phyloP scores from a whole-genome alignment of 1,140 invertebrate genomes.

The Aricia agestis region DNA sequence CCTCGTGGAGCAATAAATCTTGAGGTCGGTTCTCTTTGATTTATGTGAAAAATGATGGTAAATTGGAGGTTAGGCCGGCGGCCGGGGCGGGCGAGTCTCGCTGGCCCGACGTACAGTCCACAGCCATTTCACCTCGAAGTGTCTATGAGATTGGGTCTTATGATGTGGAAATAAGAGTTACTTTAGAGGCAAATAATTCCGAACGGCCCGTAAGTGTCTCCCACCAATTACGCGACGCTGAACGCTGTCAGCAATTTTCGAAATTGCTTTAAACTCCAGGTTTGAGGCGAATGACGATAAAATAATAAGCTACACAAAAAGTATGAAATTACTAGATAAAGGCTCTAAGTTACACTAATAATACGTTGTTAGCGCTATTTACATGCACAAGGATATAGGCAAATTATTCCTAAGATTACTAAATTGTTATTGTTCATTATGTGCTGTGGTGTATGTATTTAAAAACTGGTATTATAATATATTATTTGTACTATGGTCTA shows the following conservation, averaged over 20 bases:
- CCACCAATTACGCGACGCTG: conserved; percentile 48
- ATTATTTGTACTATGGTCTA: neutral
- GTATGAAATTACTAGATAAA: conserved; percentile 25
- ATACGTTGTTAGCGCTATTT: conserved; percentile 12
- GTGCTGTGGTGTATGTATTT: neutral
- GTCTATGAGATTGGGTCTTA: neutral
- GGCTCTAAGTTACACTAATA: conserved; percentile 21
- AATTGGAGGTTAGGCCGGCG: conserved; percentile 66
- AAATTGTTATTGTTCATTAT: neutral
- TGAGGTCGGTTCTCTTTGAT: conserved; percentile 65
- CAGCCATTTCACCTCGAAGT: neutral
- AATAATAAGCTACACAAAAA: conserved; percentile 12
- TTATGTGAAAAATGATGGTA: conserved; percentile 75
- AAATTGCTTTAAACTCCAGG: conserved; percentile 35
- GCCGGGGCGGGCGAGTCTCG: conserved; percentile 39
- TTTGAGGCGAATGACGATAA: conserved; percentile 20
- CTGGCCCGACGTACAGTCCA: neutral
- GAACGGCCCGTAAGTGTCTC: conserved; percentile 41
- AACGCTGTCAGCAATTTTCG: conserved; percentile 38
- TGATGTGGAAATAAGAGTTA: neutral
- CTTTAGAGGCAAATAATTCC: neutral
- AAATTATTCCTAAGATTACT: neutral
- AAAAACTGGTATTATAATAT: conserved; percentile 7
- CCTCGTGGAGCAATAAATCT: conserved; percentile 64
- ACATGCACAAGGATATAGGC: conserved; percentile 11